Conservation (phyloP, 2,797 vertebrate genomes). For the Rachycentron canadum region DNA sequence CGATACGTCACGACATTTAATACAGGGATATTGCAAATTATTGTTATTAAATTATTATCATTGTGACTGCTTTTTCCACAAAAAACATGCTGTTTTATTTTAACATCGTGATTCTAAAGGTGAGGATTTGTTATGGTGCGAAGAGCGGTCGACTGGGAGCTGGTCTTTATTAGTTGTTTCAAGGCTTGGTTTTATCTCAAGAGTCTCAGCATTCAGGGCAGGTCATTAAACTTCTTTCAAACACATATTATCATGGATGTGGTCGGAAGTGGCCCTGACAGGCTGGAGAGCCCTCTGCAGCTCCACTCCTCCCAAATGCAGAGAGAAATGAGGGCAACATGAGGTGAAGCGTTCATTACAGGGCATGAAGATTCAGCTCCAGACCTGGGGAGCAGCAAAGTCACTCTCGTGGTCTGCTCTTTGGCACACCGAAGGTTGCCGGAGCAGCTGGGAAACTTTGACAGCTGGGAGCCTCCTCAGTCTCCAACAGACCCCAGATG, state of each 20-base stretch:
- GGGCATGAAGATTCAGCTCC: constrained; percentile 28
- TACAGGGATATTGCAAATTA: too few relatives aligned
- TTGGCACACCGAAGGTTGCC: constrained; percentile 65
- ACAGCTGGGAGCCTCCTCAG: constrained; percentile 81
- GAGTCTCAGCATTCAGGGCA: constrained; percentile 5
- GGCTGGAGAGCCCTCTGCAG: constrained; percentile 3
- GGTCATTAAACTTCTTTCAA: constrained; percentile 9
- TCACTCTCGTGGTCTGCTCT: constrained; percentile 64
- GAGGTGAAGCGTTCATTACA: constrained; percentile 33
- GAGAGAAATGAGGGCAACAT: constrained; percentile 28
- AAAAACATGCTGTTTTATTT: background rate
- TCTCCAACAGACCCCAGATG: constrained; percentile 82
- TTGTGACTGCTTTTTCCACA: too few relatives aligned
- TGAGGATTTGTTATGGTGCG: background rate
- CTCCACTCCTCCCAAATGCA: background rate
- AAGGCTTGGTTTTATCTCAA: constrained; percentile 20
- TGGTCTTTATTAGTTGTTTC: constrained; percentile 1
- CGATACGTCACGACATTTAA: too few relatives aligned
- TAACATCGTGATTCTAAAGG: background rate
- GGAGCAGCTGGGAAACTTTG: constrained; percentile 78
- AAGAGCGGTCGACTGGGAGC: background rate
- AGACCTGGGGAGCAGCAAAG: constrained; percentile 48
- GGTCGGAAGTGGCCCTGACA: constrained; percentile 1
- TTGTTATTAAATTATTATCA: too few relatives aligned
- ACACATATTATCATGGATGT: background rate